Base-by-base conservation (phyloP, 2,888 invertebrate genomes). In the Dynastes hyllus region DNA sequence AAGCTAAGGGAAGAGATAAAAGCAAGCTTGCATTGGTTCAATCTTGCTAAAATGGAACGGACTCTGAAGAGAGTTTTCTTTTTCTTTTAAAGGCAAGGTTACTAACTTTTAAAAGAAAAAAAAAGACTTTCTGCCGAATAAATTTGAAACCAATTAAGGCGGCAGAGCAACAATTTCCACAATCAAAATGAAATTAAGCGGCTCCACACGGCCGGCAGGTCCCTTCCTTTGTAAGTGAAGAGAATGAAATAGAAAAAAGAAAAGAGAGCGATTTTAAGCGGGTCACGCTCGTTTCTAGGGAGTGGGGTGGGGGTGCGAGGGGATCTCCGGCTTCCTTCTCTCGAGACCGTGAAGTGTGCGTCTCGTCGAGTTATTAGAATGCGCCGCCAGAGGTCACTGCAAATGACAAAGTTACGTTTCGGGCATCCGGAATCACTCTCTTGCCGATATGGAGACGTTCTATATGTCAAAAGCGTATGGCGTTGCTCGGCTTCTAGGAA, bases 131-230 rank as follows among this genome's bases (percentile, higher is more conserved):
- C 79, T 81, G 83, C 45, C 45, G 84, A 83, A 84, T 83, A 84
- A 84, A 84, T 78, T 73, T 51, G 63, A 78, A 78, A 78, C 63
- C 73, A 73, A 78, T 78, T 78, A 78, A 85, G 84, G 85, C 83
- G 73, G 63, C 61, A 29, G 83, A 83, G 82, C 81, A 82, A 83
- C 84, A 83, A 84, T 84, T 84, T 82, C 82, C 84, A 84, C 86
- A 84, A 86, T 86, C 84, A 84, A 85, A 85, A 85, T 82, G 83
- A 84, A 85, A 85, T 85, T 85, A 85, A 85, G 84, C 81, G 83
- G 84, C 83, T 58, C 58, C 83, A 84, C 85, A 83, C 84, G 45
- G 45, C 11, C 45, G 45, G 45, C 55, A 71, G 78, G 79, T 83
- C 81, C 80, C 27, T 58, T 5, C 71, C 22, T 45, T 45, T 45